Conservation (phyloP, 1,140 invertebrate species). For the Papilio polyxenes region DNA sequence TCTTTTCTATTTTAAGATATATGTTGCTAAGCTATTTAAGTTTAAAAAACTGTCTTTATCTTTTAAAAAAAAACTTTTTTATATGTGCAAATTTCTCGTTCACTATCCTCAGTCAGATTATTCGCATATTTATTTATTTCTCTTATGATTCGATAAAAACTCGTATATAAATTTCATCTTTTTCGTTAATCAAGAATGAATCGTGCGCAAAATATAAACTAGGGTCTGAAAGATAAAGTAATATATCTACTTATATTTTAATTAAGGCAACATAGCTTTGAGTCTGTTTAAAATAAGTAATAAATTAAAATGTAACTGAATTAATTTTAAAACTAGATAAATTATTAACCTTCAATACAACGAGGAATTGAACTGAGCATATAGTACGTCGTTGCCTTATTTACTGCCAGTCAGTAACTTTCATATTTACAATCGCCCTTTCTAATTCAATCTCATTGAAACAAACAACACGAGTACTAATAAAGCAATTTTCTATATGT, state of each 20-base stretch:
- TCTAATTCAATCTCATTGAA: not conserved
- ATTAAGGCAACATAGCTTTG: slow-evolving; percentile 17
- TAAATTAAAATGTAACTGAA: not conserved
- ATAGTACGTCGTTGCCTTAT: not conserved
- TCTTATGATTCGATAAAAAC: no score
- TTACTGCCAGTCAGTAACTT: not conserved
- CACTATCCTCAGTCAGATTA: not conserved
- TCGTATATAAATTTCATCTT: no score
- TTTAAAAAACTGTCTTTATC: no score
- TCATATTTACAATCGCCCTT: slow-evolving; percentile 4
- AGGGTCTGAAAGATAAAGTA: not conserved
- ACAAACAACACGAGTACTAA: not conserved
- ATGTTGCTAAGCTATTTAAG: not conserved
- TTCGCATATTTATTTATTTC: no score
- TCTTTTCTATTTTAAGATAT: not conserved
- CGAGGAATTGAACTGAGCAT: not conserved
- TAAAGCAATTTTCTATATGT: no score
- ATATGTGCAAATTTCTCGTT: no score
- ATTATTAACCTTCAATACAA: slow-evolving; percentile 9
- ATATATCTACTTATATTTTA: not conserved
- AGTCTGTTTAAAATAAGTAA: slow-evolving; percentile 5
- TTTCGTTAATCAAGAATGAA: no score
- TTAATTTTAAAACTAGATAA: slow-evolving; percentile 2
- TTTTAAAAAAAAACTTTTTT: no score
- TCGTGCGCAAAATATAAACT: not conserved